These are phyloP conservation scores for Carcharodon carcharias DNA, from an alignment of 2,797 vertebrate genomes.

Conservation along the genomic window DNA sequence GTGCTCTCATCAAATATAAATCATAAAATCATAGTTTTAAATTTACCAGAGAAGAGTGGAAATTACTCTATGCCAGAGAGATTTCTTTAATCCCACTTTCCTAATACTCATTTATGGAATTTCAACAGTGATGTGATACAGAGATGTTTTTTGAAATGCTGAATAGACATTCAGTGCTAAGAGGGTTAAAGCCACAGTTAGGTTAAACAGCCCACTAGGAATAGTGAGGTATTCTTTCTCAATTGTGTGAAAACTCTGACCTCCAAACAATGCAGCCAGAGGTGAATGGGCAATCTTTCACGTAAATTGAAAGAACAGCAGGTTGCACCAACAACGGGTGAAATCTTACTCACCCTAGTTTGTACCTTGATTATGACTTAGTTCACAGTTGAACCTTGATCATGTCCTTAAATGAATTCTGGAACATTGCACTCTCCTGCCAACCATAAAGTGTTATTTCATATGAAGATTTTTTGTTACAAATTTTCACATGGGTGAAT, in stretches of 20 bases:
- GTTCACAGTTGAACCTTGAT: neutral
- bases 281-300: too few species aligned
- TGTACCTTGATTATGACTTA: neutral
- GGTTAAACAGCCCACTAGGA: neutral
- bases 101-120: neutral
- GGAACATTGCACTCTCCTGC: neutral
- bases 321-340: neutral
- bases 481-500: slow-evolving; percentile 11
- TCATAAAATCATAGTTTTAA: neutral
- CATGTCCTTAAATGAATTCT: neutral
- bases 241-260: neutral
- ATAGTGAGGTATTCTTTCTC: neutral
- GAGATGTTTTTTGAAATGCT: neutral
- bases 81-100: neutral
- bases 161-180: too few species aligned
- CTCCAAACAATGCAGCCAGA: neutral
- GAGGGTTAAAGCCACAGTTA: neutral
- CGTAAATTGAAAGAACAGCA: neutral
- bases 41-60: neutral
- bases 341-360: neutral
- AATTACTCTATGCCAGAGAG: neutral
- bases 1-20: neutral
- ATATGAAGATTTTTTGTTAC: neutral
- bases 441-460: slow-evolving; percentile 25
- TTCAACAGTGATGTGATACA: neutral